phyloP scores from a whole-genome alignment of 2,888 invertebrate species.

The Pyrrhosoma nymphula region DNA sequence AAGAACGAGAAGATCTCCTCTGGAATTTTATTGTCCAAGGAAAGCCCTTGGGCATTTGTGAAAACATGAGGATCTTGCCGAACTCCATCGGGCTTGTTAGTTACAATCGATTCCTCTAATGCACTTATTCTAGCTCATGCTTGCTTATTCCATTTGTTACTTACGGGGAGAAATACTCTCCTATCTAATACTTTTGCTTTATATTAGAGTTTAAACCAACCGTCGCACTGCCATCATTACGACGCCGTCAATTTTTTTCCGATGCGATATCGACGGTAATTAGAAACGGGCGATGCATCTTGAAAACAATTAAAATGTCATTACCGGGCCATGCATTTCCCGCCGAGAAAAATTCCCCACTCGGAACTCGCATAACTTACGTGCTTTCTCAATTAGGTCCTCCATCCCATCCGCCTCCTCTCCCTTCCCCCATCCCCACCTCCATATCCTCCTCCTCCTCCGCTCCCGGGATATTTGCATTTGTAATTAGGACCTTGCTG shows the following conservation, averaged over 20 bases:
- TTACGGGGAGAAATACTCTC: background rate
- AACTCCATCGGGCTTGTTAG: background rate
- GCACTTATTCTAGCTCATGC: too few relatives aligned
- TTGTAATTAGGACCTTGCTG: conserved; percentile 62
- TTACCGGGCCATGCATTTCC: conserved; percentile 49
- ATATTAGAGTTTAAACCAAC: background rate
- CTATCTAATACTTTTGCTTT: background rate
- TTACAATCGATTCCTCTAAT: background rate
- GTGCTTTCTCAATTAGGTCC: conserved; percentile 52
- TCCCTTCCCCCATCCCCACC: background rate
- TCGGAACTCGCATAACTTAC: conserved; percentile 62
- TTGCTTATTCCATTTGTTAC: too few relatives aligned
- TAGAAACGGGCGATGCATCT: conserved; percentile 40
- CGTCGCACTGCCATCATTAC: background rate
- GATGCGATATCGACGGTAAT: background rate
- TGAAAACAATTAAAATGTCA: conserved; percentile 64
- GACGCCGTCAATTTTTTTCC: background rate
- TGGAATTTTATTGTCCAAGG: too few relatives aligned
- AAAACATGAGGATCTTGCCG: background rate
- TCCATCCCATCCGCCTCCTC: background rate
- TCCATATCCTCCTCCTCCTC: background rate
- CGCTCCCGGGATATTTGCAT: conserved; percentile 41
- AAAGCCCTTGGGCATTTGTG: too few relatives aligned
- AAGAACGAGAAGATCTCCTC: too few relatives aligned
- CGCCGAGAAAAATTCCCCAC: background rate